Percentiles rank a stretch among this genome's conserved stretches.
phyloP scores from a whole-genome alignment of 2,888 invertebrate genomes.

The Blomia tropicalis region DNA sequence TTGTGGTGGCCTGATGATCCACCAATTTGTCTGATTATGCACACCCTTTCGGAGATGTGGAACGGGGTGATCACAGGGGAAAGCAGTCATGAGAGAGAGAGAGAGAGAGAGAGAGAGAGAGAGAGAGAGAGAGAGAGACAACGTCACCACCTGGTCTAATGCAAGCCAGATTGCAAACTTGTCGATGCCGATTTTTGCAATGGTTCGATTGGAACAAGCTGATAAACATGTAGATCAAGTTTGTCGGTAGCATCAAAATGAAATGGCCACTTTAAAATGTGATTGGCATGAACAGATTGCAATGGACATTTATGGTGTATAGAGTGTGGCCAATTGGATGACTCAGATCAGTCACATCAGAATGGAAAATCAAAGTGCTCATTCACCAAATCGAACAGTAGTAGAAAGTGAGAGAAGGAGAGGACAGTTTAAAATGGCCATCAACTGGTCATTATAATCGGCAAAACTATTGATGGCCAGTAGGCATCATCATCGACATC shows the following conservation, averaged over 20 bases:
- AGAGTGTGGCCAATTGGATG: background rate
- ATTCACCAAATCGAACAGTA: no score
- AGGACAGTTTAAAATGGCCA: background rate
- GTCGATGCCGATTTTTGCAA: no score
- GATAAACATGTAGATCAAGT: background rate
- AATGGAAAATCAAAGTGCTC: no score
- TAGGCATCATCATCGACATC: background rate
- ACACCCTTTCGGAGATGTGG: conserved; percentile 10
- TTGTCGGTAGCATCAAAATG: background rate
- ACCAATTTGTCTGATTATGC: conserved; percentile 9
- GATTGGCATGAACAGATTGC: background rate
- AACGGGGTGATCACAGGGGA: no score
- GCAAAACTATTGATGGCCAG: background rate
- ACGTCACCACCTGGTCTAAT: no score
- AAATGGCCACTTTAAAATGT: background rate
- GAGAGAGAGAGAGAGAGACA: background rate
- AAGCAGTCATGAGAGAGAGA: no score
- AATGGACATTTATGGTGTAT: background rate
- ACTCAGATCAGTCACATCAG: background rate
- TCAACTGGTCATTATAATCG: background rate
- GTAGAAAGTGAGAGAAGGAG: no score
- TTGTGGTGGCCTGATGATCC: no score
- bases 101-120: background rate
- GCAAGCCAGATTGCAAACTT: no score
- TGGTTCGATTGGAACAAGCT: background rate